Evolutionary conservation across 2,797 vertebrate genomes (phyloP), one percentile per base, ranked within the genome.

Genomic region (Mastacembelus armatus): DNA sequence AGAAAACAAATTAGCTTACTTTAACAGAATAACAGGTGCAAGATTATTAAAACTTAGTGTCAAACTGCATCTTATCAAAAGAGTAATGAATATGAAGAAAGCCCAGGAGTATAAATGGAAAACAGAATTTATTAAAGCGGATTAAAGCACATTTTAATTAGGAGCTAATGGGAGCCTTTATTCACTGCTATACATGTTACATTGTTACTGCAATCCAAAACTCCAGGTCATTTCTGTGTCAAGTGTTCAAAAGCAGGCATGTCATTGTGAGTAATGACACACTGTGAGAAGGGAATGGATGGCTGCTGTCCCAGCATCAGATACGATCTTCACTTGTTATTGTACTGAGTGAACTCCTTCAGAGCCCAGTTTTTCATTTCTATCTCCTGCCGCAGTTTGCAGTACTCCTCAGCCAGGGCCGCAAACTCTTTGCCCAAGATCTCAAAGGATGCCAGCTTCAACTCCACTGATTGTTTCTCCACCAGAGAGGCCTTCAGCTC

Each of bases 381-480:
- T 0, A 94, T 91, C 40, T 93, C 90, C 77, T 89, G 90, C 22
- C 80, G 91, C 18, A 97, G 75, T 21, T 78, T 87, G 22, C 92
- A 91, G 70, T 97, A 97, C 69, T 96, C 94, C 36, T 95, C 90
- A 0, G 95, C 96, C 72, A 96, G 85, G 5, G 74, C 77, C 66
- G 96, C 93, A 51, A 97, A 97, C 14, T 94, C 94, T 32, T 92
- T 89, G 9, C 96, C 96, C 24, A 97, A 89, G 39, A 94, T 93
- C 88, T 96, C 91, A 43, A 96, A 96, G 24, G 94, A 94, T 3
- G 87, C 85, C 63, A 96, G 90, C 15, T 92, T 92, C 2, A 88
- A 82, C 43, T 86, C 89, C 0, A 92, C 85, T 0, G 87, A 87
- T 61, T 92, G 92, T 66, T 95, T 90, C 66, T 96, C 93, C 22